Base-by-base conservation (phyloP, 2,113 vertebrate species). In the Pelecanoides urinatrix region DNA sequence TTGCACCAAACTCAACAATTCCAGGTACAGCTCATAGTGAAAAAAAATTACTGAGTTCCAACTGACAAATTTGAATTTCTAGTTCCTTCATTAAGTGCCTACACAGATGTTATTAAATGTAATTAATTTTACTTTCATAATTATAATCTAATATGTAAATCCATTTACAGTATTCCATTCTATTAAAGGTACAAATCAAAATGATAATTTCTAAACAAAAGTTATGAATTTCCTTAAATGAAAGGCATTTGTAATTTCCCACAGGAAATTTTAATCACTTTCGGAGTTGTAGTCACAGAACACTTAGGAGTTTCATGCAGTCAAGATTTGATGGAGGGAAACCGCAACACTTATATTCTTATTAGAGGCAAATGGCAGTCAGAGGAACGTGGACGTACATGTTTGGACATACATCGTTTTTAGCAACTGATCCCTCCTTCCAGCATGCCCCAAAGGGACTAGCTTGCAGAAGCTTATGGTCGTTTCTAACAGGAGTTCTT, bases 141-240 rank as follows among this genome's bases (percentile, higher is more conserved):
- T 96, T 96, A 97, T 85, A 95, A 97, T 94, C 84, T 95, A 96
- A 96, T 95, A 97, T 97, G 96, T 91, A 91, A 96, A 96, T 96
- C 30, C 44, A 82, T 89, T 96, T 93, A 94, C 62, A 86, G 61
- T 76, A 85, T 94, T 94, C 81, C 66, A 58, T 93, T 96, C 92
- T 97, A 94, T 93, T 95, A 95, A 93, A 96, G n/a, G 62, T 82
- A 88, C 90, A 93, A 96, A 96, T 96, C 74, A 94, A 95, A 94
- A 94, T 82, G 17, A 76, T 91, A 85, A 93, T 96, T 96, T 93
- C 89, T 61, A 94, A 93, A 95, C 92, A 91, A 94, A 96, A 96
- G 70, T 85, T 96, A 81, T 65, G 36, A 61, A 91, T 94, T 95
- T 91, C 77, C 53, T 78, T 91, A 90, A 95, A 73, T 76, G 40